A percentile compares a stretch with the other conserved stretches of the same genome.
These are phyloP conservation scores for Eumaeus atala DNA, from an alignment of 1,140 invertebrate genomes.

Conservation along the genomic window DNA sequence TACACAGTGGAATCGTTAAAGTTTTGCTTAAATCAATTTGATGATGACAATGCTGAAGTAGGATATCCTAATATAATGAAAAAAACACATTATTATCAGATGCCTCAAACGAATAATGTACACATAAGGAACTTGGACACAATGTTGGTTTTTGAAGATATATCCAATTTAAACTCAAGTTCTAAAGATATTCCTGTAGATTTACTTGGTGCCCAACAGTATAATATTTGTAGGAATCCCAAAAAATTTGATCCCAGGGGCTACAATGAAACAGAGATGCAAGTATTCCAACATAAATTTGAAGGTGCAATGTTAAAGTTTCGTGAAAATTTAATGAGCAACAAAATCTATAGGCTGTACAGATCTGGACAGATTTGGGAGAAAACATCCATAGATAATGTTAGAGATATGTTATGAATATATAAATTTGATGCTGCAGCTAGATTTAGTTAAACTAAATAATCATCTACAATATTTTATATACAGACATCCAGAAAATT, in stretches of 20 bases:
- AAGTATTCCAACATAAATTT: slow-evolving; percentile 67
- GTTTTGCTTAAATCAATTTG: slow-evolving; percentile 67
- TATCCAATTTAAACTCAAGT: slow-evolving; percentile 48
- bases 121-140: slow-evolving; percentile 64
- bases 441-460: too few species aligned
- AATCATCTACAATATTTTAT: too few species aligned
- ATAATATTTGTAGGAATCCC: slow-evolving; percentile 61
- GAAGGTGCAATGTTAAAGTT: slow-evolving; percentile 69
- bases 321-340: slow-evolving; percentile 53
- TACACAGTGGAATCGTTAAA: slow-evolving; percentile 46
- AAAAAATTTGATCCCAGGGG: slow-evolving; percentile 49
- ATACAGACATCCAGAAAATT: too few species aligned
- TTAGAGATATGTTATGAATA: slow-evolving; percentile 58
- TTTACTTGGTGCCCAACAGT: slow-evolving; percentile 62
- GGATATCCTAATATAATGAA: slow-evolving; percentile 66
- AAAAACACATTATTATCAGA: slow-evolving; percentile 66
- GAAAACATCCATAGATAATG: slow-evolving; percentile 43
- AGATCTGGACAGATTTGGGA: slow-evolving; percentile 69
- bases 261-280: slow-evolving; percentile 68
- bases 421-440: neutral
- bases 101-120: slow-evolving; percentile 43
- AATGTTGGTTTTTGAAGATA: slow-evolving; percentile 61
- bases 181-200: slow-evolving; percentile 42
- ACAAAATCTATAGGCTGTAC: slow-evolving; percentile 68
- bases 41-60: slow-evolving; percentile 63